Evolutionary conservation across 2,113 vertebrate genomes (phyloP).

Genomic region (Prochilodus magdalenae): DNA sequence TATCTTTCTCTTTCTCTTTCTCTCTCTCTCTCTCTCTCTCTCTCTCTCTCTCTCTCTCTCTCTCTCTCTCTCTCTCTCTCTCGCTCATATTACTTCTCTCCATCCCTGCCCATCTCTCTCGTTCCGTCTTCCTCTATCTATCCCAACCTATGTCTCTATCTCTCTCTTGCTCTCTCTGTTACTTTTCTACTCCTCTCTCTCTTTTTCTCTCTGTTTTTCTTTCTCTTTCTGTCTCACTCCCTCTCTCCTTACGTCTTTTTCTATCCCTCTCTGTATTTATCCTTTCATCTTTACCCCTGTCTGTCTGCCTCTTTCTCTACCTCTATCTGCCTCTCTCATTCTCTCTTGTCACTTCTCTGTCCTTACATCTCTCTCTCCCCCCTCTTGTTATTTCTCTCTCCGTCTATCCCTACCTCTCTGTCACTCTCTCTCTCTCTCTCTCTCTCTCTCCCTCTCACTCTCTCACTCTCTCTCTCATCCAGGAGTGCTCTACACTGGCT

Average conservation of each 20-base stretch:
- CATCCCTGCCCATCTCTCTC: background rate
- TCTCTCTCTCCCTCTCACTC: background rate
- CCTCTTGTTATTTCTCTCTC: too few species aligned
- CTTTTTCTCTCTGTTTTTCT: too few species aligned
- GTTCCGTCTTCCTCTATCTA: background rate
- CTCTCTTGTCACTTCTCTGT: background rate
- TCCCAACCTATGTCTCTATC: background rate
- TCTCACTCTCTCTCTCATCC: background rate
- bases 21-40: background rate
- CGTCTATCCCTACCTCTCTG: background rate
- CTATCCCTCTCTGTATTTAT: too few species aligned
- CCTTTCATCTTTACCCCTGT: background rate
- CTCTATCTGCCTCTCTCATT: background rate
- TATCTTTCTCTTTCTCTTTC: background rate
- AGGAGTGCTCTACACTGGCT: constrained; percentile 47
- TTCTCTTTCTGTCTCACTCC: too few species aligned
- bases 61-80: background rate
- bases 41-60: background rate
- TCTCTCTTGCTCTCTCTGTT: background rate
- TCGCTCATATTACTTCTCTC: background rate
- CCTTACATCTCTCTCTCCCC: background rate
- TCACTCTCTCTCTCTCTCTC: background rate
- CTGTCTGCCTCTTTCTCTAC: background rate
- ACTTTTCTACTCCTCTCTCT: background rate
- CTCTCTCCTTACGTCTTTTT: too few species aligned